Evolutionary conservation across 2,797 vertebrate species (phyloP), one percentile per base, ranked within the genome.

Genomic region (Pseudochromis fuscus): DNA sequence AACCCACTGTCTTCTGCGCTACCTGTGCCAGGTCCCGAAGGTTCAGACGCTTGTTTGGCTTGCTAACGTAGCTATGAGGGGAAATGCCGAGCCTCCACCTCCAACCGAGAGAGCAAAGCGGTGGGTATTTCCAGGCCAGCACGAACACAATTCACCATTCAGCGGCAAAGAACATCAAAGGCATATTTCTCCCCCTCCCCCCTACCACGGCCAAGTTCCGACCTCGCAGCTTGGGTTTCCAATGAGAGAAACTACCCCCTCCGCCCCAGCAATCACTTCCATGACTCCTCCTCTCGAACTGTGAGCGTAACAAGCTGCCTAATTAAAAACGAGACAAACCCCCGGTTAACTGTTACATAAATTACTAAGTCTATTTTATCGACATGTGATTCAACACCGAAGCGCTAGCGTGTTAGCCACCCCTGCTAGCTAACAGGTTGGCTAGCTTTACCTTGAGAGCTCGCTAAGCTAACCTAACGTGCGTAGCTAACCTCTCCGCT

Each of bases 61-160:
- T 51, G 58, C 84, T 70, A 76, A 71, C 62, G 67, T 51, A 72
- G 71, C 78, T 77, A 19, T 19, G 80, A 83, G 79, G 87, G 88
- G 82, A 87, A 91, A 91, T 88, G 82, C 90, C 82, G 77, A 87
- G 86, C 77, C 88, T 90, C 86, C 86, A 90, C 89, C 92, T 90
- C 86, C 85, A 85, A 76, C 79, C 69, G 72, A 88, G 83, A 86
- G 74, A 87, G 87, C 81, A 79, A 81, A 85, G 89, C 81, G 61
- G 89, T 88, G 93, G 92, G 92, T 92, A 93, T 94, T 93, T 93
- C 93, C 93, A 92, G 87, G 88, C 88, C 89, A 88, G 89, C 86
- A 74, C 75, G 84, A 92, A 89, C 88, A 93, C 92, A 92, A 92
- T 93, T 90, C 92, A 84, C 91, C 89, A 92, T 92, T 91, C 85